phyloP scores from a whole-genome alignment of 1,140 invertebrate species.

The Calephelis virginiensis region DNA sequence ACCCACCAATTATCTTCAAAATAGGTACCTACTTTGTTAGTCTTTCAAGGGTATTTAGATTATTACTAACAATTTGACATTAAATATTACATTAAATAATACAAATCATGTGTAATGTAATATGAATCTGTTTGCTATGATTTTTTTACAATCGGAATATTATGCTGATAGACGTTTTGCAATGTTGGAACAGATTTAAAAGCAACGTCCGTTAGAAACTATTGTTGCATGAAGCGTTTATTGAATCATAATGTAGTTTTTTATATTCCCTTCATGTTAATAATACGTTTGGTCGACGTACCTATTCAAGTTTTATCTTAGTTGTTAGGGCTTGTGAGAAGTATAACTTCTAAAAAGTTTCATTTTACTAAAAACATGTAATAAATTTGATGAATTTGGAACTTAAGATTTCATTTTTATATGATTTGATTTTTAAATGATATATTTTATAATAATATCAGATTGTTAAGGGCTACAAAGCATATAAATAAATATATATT shows the following conservation, averaged over 20 bases:
- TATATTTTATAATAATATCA: too few relatives aligned
- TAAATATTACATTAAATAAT: background rate
- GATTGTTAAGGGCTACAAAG: too few relatives aligned
- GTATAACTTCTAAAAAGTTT: too few relatives aligned
- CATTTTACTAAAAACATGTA: too few relatives aligned
- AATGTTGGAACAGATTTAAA: conserved; percentile 2
- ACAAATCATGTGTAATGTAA: background rate
- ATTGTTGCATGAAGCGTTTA: background rate
- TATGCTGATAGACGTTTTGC: conserved; percentile 4
- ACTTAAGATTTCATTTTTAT: too few relatives aligned
- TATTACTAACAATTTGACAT: background rate
- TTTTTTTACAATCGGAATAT: background rate
- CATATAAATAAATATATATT: too few relatives aligned
- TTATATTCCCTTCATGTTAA: background rate
- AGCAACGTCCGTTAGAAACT: conserved; percentile 8
- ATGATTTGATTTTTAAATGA: too few relatives aligned
- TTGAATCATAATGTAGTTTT: background rate
- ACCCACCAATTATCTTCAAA: background rate
- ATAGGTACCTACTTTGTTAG: background rate
- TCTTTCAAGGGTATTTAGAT: conserved; percentile 1
- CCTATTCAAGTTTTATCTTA: too few relatives aligned
- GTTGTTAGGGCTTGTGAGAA: too few relatives aligned
- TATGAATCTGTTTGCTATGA: background rate
- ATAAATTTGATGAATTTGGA: too few relatives aligned
- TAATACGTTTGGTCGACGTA: background rate